Conservation (phyloP, 2,113 vertebrate genomes). For the Mobula birostris region DNA sequence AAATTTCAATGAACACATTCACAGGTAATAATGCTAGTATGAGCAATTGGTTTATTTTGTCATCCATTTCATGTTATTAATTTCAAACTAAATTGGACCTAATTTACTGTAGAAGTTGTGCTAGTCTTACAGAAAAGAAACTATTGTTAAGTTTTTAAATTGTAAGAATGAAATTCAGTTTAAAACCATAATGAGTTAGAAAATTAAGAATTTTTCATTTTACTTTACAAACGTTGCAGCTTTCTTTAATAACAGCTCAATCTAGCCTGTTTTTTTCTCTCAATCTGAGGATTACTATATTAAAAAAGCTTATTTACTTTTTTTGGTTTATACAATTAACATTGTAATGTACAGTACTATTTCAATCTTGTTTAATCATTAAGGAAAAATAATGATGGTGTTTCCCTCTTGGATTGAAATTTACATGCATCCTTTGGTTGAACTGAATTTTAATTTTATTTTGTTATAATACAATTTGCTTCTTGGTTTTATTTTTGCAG, state of each 20-base stretch:
- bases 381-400: background rate
- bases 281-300: background rate
- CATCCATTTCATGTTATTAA: background rate
- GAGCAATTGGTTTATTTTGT: background rate
- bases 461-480: background rate
- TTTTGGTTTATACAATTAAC: background rate
- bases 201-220: background rate
- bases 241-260: background rate
- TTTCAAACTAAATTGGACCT: background rate
- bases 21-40: background rate
- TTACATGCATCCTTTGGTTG: background rate
- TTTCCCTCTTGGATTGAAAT: background rate
- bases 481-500: constrained; percentile 50
- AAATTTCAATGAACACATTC: background rate
- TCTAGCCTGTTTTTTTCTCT: background rate
- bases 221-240: background rate
- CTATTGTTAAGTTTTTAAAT: background rate
- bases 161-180: too few relatives aligned
- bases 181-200: background rate
- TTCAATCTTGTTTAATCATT: background rate
- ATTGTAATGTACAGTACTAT: background rate
- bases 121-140: background rate
- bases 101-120: background rate
- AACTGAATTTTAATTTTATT: too few relatives aligned
- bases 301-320: too few relatives aligned